phyloP scores from a whole-genome alignment of 2,113 vertebrate species.

The Stigmatopora argus region DNA sequence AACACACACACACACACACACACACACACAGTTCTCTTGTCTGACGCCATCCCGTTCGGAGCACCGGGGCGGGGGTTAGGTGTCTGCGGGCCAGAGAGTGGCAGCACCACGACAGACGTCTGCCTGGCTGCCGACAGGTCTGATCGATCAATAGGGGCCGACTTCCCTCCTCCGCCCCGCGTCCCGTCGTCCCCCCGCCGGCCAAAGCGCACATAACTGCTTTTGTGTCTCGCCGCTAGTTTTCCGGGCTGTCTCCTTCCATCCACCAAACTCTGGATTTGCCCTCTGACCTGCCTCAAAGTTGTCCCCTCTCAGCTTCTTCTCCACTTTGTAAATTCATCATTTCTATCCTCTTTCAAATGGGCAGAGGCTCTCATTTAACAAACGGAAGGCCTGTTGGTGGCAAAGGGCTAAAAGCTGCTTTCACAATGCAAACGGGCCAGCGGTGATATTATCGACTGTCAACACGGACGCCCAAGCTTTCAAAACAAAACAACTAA shows the following conservation, averaged over 20 bases:
- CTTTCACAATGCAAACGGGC: slow-evolving; percentile 42
- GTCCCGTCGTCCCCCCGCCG: neutral
- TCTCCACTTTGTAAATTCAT: slow-evolving; percentile 13
- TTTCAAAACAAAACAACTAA: slow-evolving; percentile 25
- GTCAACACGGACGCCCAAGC: slow-evolving; percentile 23
- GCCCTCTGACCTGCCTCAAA: slow-evolving; percentile 3
- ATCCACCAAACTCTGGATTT: slow-evolving; percentile 2
- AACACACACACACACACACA: slow-evolving; percentile 23
- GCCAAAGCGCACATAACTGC: neutral
- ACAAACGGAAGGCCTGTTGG: slow-evolving; percentile 26
- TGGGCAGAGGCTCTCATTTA: neutral
- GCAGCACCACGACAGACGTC: slow-evolving; percentile 84
- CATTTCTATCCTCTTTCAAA: slow-evolving; percentile 17
- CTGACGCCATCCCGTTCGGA: slow-evolving; percentile 67
- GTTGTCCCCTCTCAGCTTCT: neutral
- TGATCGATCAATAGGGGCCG: slow-evolving; percentile 80
- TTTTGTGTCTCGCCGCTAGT: neutral
- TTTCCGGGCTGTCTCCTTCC: slow-evolving; percentile 1
- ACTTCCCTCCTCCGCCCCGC: slow-evolving; percentile 28
- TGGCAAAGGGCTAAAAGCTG: slow-evolving; percentile 36
- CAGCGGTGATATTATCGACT: slow-evolving; percentile 34
- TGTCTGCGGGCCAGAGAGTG: slow-evolving; percentile 87
- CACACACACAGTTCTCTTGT: slow-evolving; percentile 17
- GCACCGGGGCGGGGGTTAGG: slow-evolving; percentile 59
- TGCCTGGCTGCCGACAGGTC: slow-evolving; percentile 80